Conservation (phyloP, 30 jellyfish, hydroid and myxozoan genomes). For the Nemopilema nomurai region DNA sequence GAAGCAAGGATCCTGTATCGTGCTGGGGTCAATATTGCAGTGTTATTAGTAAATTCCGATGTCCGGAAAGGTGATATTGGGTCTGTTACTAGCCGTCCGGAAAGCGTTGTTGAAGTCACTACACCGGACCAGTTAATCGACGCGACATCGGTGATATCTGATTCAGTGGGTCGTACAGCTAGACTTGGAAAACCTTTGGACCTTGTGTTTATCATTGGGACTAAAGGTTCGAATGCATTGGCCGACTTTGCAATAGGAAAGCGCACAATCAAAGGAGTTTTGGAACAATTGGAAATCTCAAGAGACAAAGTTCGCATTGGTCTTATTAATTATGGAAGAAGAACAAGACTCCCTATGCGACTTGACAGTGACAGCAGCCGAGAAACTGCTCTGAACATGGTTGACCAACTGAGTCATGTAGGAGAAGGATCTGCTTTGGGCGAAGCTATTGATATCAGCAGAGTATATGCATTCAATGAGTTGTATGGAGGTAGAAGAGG, state of each 20-base stretch:
- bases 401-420: not conserved
- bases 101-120: not conserved
- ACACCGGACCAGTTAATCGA: not conserved
- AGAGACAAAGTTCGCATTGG: slow-evolving; percentile 8
- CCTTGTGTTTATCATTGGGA: slow-evolving; percentile 7
- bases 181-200: not conserved
- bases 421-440: not conserved
- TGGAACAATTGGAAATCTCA: not conserved
- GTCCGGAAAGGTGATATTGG: not conserved
- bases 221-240: not conserved
- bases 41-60: slow-evolving; percentile 3
- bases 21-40: slow-evolving; percentile 20
- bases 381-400: not conserved
- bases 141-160: slow-evolving; percentile 6
- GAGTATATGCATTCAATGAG: not conserved
- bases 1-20: not conserved
- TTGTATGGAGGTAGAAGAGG: slow-evolving; percentile 23
- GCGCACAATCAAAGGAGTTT: not conserved
- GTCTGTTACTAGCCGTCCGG: not conserved
- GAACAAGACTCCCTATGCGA: not conserved
- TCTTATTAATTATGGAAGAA: not conserved
- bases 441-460: not conserved
- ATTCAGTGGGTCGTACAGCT: not conserved
- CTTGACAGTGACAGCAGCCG: not conserved
- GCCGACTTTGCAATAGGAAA: slow-evolving; percentile 1